Evolutionary conservation across 1,140 invertebrate species (phyloP).

Genomic region (Rhagoletis pomonella): DNA sequence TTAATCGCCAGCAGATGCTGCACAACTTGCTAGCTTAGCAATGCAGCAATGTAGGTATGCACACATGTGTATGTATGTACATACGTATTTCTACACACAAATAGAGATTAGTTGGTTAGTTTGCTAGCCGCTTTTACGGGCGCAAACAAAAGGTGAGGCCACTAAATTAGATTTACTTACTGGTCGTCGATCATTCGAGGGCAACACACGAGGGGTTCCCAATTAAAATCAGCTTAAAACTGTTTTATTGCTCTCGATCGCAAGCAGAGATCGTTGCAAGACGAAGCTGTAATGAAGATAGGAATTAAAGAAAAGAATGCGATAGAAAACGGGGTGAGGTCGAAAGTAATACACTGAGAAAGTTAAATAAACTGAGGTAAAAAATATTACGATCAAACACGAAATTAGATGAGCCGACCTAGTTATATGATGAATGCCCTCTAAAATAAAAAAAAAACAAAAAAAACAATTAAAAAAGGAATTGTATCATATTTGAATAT

Average conservation of each 20-base stretch:
- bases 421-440: no score
- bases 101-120: not conserved
- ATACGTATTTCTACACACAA: not conserved
- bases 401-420: no score
- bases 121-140: not conserved
- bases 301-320: slow-evolving; percentile 38
- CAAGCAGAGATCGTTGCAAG: not conserved
- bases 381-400: no score
- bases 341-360: slow-evolving; percentile 16
- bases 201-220: slow-evolving; percentile 58
- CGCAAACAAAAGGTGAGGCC: slow-evolving; percentile 13
- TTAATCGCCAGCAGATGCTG: slow-evolving; percentile 10
- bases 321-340: slow-evolving; percentile 24
- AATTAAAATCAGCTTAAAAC: slow-evolving; percentile 73
- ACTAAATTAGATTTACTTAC: slow-evolving; percentile 72
- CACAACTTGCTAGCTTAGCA: slow-evolving; percentile 3
- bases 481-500: no score
- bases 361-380: not conserved
- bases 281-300: slow-evolving; percentile 52
- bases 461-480: no score
- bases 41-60: not conserved
- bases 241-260: slow-evolving; percentile 54
- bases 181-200: slow-evolving; percentile 63
- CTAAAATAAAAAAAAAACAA: no score
- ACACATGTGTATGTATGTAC: not conserved